phyloP scores from a whole-genome alignment of 2,113 vertebrate genomes.

The Petaurus breviceps region DNA sequence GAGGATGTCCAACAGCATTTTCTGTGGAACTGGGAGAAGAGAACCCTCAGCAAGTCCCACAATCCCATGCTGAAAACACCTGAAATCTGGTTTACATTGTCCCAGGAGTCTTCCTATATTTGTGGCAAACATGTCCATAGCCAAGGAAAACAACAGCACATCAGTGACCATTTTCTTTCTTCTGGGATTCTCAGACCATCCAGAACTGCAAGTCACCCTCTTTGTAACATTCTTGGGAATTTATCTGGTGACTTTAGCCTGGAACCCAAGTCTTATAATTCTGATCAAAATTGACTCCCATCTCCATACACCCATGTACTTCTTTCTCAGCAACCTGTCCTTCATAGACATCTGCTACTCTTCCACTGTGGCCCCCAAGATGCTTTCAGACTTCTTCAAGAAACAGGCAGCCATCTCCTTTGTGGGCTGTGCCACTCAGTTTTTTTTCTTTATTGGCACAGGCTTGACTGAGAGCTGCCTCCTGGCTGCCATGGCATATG shows the following conservation, averaged over 20 bases:
- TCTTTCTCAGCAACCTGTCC: conserved; percentile 74
- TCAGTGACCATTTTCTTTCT: conserved; percentile 67
- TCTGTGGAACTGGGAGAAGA: background rate
- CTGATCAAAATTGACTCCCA: conserved; percentile 32
- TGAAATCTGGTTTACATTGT: background rate
- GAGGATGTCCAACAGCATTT: background rate
- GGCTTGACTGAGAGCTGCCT: conserved; percentile 70
- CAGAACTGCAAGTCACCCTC: conserved; percentile 56
- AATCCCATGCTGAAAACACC: background rate
- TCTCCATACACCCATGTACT: conserved; percentile 76
- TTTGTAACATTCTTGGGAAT: conserved; percentile 64
- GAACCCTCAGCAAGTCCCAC: background rate
- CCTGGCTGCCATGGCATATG: conserved; percentile 55
- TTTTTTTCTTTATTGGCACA: conserved; percentile 68
- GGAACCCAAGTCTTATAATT: conserved; percentile 69
- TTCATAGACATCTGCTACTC: conserved; percentile 75
- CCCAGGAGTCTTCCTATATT: background rate
- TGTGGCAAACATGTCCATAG: background rate
- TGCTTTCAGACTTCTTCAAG: conserved; percentile 63
- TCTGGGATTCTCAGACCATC: conserved; percentile 69
- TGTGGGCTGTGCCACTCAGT: conserved; percentile 69
- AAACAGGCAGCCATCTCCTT: conserved; percentile 70
- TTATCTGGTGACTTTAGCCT: conserved; percentile 51
- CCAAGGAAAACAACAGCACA: conserved; percentile 54
- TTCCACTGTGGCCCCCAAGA: conserved; percentile 71